phyloP scores from a whole-genome alignment of 2,888 invertebrate genomes.

The Alviniconcha strummeri region DNA sequence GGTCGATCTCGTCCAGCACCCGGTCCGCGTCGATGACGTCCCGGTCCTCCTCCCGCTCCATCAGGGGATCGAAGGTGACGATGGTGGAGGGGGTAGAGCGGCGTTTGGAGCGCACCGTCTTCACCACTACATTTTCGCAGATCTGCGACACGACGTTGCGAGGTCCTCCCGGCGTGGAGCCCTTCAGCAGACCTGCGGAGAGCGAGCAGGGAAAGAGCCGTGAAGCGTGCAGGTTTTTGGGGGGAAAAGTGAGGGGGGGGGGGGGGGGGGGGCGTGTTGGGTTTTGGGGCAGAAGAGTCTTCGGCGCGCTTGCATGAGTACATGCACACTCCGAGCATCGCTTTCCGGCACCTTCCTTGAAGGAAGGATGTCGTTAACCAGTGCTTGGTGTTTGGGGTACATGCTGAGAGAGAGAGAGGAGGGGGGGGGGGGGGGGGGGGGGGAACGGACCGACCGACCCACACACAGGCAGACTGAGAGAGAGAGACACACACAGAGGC shows the following conservation, averaged over 20 bases:
- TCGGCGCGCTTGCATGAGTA: too few species aligned
- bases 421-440: too few species aligned
- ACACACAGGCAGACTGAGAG: too few species aligned
- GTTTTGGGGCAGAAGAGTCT: too few species aligned
- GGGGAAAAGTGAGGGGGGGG: not conserved
- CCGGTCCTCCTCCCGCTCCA: conserved; percentile 60
- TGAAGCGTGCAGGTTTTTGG: too few species aligned
- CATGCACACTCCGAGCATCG: too few species aligned
- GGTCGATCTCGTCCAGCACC: conserved; percentile 42
- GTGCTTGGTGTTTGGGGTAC: too few species aligned
- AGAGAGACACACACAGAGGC: too few species aligned
- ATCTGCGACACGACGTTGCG: conserved; percentile 65
- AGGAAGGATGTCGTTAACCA: too few species aligned
- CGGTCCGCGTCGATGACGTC: conserved; percentile 44
- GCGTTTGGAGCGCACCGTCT: conserved; percentile 46
- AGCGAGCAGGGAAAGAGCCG: not conserved
- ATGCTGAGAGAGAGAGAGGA: too few species aligned
- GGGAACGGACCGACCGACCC: too few species aligned
- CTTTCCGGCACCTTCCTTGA: too few species aligned
- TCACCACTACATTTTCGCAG: conserved; percentile 57
- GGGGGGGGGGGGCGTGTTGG: not conserved
- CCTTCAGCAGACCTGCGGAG: conserved; percentile 65
- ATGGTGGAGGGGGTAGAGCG: conserved; percentile 53
- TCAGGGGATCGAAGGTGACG: conserved; percentile 58
- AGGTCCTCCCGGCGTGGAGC: conserved; percentile 63